Percentiles rank a stretch among this genome's conserved stretches.
Evolutionary conservation across 2,113 vertebrate genomes (phyloP).

Genomic region (Crypturellus undulatus): DNA sequence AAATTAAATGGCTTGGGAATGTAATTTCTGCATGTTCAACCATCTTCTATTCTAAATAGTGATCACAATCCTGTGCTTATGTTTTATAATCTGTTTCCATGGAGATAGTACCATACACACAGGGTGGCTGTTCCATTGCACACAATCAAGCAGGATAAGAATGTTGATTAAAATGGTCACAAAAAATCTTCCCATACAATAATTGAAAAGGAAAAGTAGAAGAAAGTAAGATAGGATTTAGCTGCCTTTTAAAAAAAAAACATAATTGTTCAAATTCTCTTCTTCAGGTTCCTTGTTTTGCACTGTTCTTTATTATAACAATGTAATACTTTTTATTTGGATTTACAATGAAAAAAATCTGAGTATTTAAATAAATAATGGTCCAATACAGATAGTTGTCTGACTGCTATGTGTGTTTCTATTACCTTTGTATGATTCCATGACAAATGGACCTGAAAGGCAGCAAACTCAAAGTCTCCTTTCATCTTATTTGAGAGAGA

Average conservation of each 20-base stretch:
- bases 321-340: neutral
- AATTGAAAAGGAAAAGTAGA: slow-evolving; percentile 25
- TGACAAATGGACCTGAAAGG: neutral
- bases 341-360: neutral
- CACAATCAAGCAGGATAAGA: slow-evolving; percentile 40
- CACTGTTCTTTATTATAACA: neutral
- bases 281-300: neutral
- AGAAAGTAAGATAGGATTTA: slow-evolving; percentile 18
- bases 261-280: neutral
- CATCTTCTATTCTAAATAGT: slow-evolving; percentile 49
- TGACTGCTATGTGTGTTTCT: neutral
- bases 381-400: neutral
- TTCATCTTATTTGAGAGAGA: neutral
- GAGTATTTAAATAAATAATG: neutral
- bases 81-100: slow-evolving; percentile 75
- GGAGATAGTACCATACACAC: slow-evolving; percentile 61
- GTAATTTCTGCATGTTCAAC: slow-evolving; percentile 51
- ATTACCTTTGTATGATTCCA: neutral
- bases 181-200: slow-evolving; percentile 29
- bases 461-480: neutral
- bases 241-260: neutral
- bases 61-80: slow-evolving; percentile 67
- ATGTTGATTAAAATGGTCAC: slow-evolving; percentile 60
- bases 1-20: slow-evolving; percentile 13
- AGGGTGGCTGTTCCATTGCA: slow-evolving; percentile 38